Base-by-base conservation (phyloP, 1,140 invertebrate genomes). In the Pararge aegeria region DNA sequence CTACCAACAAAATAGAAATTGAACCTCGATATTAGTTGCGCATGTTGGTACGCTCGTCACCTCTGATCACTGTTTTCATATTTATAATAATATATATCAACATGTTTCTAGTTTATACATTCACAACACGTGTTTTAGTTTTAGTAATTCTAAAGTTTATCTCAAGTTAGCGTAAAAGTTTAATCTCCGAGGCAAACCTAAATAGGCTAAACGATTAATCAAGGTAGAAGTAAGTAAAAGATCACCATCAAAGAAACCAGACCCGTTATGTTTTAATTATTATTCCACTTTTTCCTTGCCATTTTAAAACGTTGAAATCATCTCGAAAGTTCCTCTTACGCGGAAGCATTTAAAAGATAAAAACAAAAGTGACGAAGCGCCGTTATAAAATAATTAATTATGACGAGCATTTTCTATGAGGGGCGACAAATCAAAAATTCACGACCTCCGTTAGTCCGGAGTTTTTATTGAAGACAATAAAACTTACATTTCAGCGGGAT, bases 391-490 rank as follows among this genome's bases (percentile, higher is more conserved):
- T 50, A 58, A 56, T 56, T 62, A 56, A 62, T 62, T 51, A 52
- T 27, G 46, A 55, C 30, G 30, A 48, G 56, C 37, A 55, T 62
- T 55, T 52, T 34, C 48, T 62, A 56, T 56, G 42, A 53, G 20
- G 42, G 27, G 29, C 38, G 38, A 49, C 19, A 19, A 55, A 65
- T 65, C 54, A 65, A 65, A 65, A 65, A 53, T 61, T 65, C 53
- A 65, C 48, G 40, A 60, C 37, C 37, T 30, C 50, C 49, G 48
- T 53, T 54, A 40, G 54, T 46, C 21, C 18, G 21, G 49, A 55
- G 30, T 65, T 65, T 65, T 65, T 65, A 65, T 60, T 61, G 52
- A 34, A 60, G 53, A 65, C 58, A 64, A 61, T 65, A 65, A 63
- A 65, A 65, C 63, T 65, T 60, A 55, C 55, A 59, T 56, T 58